Percentiles rank a stretch among this genome's conserved stretches.
phyloP scores from a whole-genome alignment of 2,113 vertebrate genomes.

The Cephalopholis sonnerati region DNA sequence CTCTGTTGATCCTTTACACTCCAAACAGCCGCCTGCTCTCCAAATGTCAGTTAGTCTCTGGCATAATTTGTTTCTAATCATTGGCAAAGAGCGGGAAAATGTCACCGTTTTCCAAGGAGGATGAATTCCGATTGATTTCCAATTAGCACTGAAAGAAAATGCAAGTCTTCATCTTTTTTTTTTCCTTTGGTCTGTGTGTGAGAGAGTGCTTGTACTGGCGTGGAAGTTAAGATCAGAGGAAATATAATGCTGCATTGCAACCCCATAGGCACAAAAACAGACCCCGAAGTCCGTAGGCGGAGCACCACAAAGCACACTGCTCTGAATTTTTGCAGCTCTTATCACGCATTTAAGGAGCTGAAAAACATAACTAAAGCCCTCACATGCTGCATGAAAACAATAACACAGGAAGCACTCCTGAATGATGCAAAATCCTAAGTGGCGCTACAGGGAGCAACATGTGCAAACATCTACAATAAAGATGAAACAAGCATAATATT shows the following conservation, averaged over 20 bases:
- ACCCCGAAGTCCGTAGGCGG: slow-evolving; percentile 9
- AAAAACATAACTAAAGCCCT: slow-evolving; percentile 61
- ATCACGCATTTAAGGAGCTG: slow-evolving; percentile 49
- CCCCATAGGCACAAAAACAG: slow-evolving; percentile 36
- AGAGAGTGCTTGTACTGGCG: slow-evolving; percentile 23
- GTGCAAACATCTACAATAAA: slow-evolving; percentile 5
- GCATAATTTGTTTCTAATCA: slow-evolving; percentile 77
- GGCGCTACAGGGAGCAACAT: slow-evolving; percentile 36
- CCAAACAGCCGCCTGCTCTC: slow-evolving; percentile 64
- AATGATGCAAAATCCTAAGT: slow-evolving; percentile 64
- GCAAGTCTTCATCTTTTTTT: slow-evolving; percentile 11
- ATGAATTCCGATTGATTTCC: slow-evolving; percentile 74
- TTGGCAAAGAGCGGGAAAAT: slow-evolving; percentile 71
- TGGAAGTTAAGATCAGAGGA: slow-evolving; percentile 52
- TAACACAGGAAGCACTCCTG: slow-evolving; percentile 57
- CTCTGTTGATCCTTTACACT: slow-evolving; percentile 69
- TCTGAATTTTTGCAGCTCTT: slow-evolving; percentile 19
- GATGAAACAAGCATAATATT: neutral
- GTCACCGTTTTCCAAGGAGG: slow-evolving; percentile 65
- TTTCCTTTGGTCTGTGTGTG: neutral
- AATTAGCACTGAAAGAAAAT: slow-evolving; percentile 66
- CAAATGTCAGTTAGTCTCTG: slow-evolving; percentile 73
- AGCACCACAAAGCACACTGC: neutral
- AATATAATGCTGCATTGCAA: slow-evolving; percentile 20
- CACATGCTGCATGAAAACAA: slow-evolving; percentile 54